Evolutionary conservation across 1,140 invertebrate genomes (phyloP).

Genomic region (Cephus cinctus): DNA sequence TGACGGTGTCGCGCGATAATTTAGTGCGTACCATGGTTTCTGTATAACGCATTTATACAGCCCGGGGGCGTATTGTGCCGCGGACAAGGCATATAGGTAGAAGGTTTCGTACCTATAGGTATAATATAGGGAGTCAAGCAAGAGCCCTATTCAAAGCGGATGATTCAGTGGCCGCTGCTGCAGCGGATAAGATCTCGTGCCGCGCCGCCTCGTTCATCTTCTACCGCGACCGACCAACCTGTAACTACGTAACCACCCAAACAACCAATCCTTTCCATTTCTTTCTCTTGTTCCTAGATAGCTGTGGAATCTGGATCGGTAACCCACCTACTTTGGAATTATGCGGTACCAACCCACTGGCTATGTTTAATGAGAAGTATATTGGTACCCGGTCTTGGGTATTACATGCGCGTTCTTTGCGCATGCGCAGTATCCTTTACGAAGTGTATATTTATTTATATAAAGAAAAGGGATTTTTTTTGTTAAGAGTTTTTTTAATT

Average conservation of each 20-base stretch:
- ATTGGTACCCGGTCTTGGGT: too few species aligned
- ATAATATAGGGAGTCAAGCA: slow-evolving; percentile 48
- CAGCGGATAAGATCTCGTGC: slow-evolving; percentile 51
- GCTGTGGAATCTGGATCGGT: slow-evolving; percentile 7
- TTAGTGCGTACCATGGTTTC: slow-evolving; percentile 34
- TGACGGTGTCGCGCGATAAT: slow-evolving; percentile 36
- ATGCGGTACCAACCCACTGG: too few species aligned
- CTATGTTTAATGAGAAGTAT: too few species aligned
- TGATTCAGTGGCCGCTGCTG: slow-evolving; percentile 53
- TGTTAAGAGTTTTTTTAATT: too few species aligned
- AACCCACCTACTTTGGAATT: neutral
- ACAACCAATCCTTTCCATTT: slow-evolving; percentile 21
- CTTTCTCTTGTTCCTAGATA: slow-evolving; percentile 17
- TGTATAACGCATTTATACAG: slow-evolving; percentile 30
- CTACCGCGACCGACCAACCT: slow-evolving; percentile 33
- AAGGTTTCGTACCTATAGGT: slow-evolving; percentile 37
- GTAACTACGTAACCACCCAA: slow-evolving; percentile 40
- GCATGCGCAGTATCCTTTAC: too few species aligned
- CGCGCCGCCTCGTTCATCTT: slow-evolving; percentile 49
- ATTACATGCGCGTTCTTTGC: too few species aligned
- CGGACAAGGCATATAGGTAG: slow-evolving; percentile 25
- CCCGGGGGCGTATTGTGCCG: slow-evolving; percentile 27
- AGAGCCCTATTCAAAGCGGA: slow-evolving; percentile 52
- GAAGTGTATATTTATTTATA: too few species aligned
- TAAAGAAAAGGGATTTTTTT: too few species aligned